These are phyloP conservation scores for Atrina japonica DNA, from an alignment of 2,888 invertebrate genomes.

Conservation along the genomic window DNA sequence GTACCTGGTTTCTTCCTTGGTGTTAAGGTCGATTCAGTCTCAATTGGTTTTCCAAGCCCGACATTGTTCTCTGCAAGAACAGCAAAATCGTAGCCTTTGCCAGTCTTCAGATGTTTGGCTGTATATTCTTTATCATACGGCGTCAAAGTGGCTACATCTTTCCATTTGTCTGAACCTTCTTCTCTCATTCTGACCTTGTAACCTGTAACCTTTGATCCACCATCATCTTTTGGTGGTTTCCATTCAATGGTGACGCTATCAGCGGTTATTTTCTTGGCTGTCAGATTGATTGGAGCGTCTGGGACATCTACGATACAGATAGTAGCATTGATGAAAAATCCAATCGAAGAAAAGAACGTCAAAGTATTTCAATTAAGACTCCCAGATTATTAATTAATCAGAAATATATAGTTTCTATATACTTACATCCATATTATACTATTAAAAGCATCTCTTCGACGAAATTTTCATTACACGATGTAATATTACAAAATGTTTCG, in stretches of 20 bases:
- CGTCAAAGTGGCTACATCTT: conserved; percentile 95
- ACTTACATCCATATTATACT: background rate
- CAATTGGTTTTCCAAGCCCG: conserved; percentile 66
- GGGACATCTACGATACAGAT: conserved; percentile 71
- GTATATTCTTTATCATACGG: conserved; percentile 68
- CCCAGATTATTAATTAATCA: too few species aligned
- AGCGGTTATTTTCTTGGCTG: conserved; percentile 60
- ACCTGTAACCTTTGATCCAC: conserved; percentile 78
- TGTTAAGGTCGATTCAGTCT: conserved; percentile 61
- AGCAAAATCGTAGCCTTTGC: conserved; percentile 75
- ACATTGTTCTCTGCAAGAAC: conserved; percentile 78
- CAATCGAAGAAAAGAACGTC: too few species aligned
- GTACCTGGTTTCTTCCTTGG: conserved; percentile 67
- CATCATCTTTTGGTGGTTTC: conserved; percentile 80
- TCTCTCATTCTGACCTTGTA: conserved; percentile 82
- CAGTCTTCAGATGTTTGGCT: conserved; percentile 71
- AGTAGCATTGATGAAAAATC: background rate
- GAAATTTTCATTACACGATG: too few species aligned
- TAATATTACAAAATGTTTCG: too few species aligned
- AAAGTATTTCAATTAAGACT: too few species aligned
- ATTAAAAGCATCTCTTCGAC: too few species aligned
- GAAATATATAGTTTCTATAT: background rate
- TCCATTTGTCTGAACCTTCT: conserved; percentile 88
- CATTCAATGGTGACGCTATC: conserved; percentile 76
- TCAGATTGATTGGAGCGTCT: conserved; percentile 63